Base-by-base conservation (phyloP, 2,113 vertebrate genomes). In the Lepisosteus oculatus region DNA sequence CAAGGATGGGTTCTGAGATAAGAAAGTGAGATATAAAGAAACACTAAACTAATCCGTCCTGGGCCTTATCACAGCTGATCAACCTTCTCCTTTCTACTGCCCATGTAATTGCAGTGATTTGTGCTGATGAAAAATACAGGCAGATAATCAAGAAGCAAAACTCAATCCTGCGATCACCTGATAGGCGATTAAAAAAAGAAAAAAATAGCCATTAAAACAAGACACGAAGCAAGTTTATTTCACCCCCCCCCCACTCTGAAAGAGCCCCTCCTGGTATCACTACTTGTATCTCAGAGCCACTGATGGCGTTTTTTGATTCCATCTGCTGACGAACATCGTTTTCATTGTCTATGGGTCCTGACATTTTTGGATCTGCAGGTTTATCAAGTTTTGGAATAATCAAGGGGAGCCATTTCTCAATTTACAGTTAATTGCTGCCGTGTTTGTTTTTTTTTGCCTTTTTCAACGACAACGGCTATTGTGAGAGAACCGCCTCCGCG, bases 361-460 rank as follows among this genome's bases (percentile, higher is more conserved):
- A 57, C 70, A 64, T 63, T 80, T 81, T 83, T 80, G 79, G 84
- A 71, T 76, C 79, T 88, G 88, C 88, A 88, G 87, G 90, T 93
- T 92, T 92, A 89, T 91, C 91, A 83, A 84, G 89, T 89, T 93
- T 87, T 68, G 84, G 79, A 81, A 87, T 88, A 91, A 91, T 90
- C 86, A 89, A 89, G 55, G 72, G 73, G 72, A 90, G 90, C 85
- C 15, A 72, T 90, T 94, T 92, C 91, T 95, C 94, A 88, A 90
- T 93, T 95, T 95, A 92, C 92, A 94, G 91, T 92, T 94, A 94
- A 95, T 94, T 92, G 91, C 88, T 85, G 83, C 76, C 90, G 88
- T 87, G 73, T 80, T 83, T 81, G 76, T 75, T 45, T 77, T 43
- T 64, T 65, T 41, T 65, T 65, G 3, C 29, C 29, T 17, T n/a